These are phyloP conservation scores for Tiliacea aurago DNA, from an alignment of 2,888 invertebrate species.

Conservation along the genomic window DNA sequence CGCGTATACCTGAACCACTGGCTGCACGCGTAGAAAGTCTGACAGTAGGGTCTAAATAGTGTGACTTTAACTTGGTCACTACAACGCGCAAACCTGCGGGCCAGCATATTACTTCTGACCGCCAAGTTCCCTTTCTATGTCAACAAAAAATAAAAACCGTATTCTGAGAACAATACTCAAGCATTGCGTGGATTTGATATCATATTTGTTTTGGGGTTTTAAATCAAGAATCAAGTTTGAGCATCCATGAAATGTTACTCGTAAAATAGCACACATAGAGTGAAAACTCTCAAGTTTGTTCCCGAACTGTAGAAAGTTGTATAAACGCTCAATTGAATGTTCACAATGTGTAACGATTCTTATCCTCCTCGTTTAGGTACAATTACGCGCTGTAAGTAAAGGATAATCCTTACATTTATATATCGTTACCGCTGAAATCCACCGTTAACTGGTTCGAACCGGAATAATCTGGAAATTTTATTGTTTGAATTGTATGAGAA, in stretches of 20 bases:
- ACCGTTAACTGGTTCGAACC: constrained; percentile 42
- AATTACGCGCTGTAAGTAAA: constrained; percentile 55
- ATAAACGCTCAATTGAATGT: constrained; percentile 51
- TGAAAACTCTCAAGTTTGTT: constrained; percentile 40
- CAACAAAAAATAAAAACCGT: neutral
- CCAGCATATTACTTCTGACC: too few species aligned
- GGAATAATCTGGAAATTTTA: constrained; percentile 46
- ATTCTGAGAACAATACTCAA: neutral
- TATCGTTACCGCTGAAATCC: constrained; percentile 50
- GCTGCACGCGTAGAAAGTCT: too few species aligned
- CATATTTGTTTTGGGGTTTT: neutral
- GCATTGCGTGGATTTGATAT: neutral
- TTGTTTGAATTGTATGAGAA: constrained; percentile 23
- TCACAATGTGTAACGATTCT: constrained; percentile 48
- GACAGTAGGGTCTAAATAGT: too few species aligned
- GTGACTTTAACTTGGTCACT: too few species aligned
- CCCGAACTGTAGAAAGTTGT: constrained; percentile 25
- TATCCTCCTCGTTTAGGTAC: constrained; percentile 40
- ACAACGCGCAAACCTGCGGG: too few species aligned
- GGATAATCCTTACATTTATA: constrained; percentile 62
- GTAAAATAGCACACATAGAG: constrained; percentile 16
- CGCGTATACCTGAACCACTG: too few species aligned
- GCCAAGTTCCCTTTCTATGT: too few species aligned
- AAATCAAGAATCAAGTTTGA: constrained; percentile 3
- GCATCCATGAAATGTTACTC: neutral